Conservation (phyloP, 1,140 invertebrate species). For the Tribolium castaneum region DNA sequence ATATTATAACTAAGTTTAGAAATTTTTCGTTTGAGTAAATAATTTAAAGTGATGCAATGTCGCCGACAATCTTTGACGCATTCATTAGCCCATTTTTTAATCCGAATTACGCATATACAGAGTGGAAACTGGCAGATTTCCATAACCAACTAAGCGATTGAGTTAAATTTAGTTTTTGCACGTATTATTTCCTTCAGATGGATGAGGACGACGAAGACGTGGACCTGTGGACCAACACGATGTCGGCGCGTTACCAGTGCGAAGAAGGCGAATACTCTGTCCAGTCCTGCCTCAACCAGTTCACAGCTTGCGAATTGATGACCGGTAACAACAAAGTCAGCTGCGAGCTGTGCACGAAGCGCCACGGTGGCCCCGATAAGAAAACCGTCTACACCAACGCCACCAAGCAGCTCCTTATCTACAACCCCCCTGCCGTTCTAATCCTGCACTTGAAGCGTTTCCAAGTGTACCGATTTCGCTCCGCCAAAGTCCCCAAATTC, state of each 20-base stretch:
- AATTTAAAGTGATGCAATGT: too few relatives aligned
- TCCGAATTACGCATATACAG: too few relatives aligned
- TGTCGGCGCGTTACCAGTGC: slow-evolving; percentile 74
- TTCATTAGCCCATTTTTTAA: too few relatives aligned
- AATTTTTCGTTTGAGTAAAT: too few relatives aligned
- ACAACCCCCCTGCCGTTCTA: slow-evolving; percentile 89
- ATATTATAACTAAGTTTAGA: too few relatives aligned
- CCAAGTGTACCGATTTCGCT: slow-evolving; percentile 67
- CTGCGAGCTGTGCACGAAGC: slow-evolving; percentile 89
- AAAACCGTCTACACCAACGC: slow-evolving; percentile 90
- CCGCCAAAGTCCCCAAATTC: slow-evolving; percentile 83
- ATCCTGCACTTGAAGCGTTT: slow-evolving; percentile 96
- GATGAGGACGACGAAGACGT: slow-evolving; percentile 57
- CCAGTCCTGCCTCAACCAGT: slow-evolving; percentile 90
- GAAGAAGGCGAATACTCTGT: slow-evolving; percentile 85
- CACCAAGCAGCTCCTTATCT: slow-evolving; percentile 92
- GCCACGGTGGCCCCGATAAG: slow-evolving; percentile 71
- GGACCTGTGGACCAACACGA: slow-evolving; percentile 65
- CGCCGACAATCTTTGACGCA: too few relatives aligned
- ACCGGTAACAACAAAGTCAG: slow-evolving; percentile 92
- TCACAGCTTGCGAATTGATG: slow-evolving; percentile 89
- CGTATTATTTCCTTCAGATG: slow-evolving; percentile 52
- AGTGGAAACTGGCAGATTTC: too few relatives aligned
- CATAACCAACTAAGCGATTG: too few relatives aligned
- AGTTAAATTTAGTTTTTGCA: too few relatives aligned